Evolutionary conservation across 2,113 vertebrate genomes (phyloP), one percentile per base, ranked within the genome.

Genomic region (Phrynosoma blainvillii): DNA sequence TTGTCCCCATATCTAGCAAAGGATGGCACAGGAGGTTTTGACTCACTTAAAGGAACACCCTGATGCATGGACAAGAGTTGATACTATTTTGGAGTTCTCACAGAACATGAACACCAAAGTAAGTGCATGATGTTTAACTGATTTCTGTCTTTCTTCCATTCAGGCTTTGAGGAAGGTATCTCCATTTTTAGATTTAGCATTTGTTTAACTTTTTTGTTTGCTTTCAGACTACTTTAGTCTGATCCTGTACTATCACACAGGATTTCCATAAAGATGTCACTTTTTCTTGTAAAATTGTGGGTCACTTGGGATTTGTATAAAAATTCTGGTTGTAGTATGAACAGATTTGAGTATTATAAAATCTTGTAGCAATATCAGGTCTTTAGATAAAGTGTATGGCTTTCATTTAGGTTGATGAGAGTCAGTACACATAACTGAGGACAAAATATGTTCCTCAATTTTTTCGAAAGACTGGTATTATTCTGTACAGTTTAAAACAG

Each of bases 81-180:
- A 99, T 97, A 99, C 98, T 94, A 99, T 99, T 96, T 95, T 99
- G 97, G 99, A 99, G 95, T 99, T 99, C 95, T 99, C 99, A 78
- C 99, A 99, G 96, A 99, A 99, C 95, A 99, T 99, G 99, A 99
- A 99, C 95, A 99, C 99, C 91, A 99, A 99, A 97, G 98, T 99
- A 98, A 95, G 98, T 92, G 86, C 90, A 90, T 92, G 27, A 90
- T 95, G 94, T 94, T 95, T 92, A 95, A 93, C 91, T 94, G 79
- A 92, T 87, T 92, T 95, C 91, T 92, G 85, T 92, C 95, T 95
- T 97, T 96, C 94, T 96, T 95, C 94, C 96, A 96, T 93, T 96
- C 92, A 95, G 98, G 96, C 95, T 98, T 98, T 98, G 97, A 98
- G 98, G 98, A 98, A 98, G 97, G 97, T 96, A 91, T 97, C 97